These are phyloP conservation scores for Bubo bubo DNA, from an alignment of 2,113 vertebrate genomes.

Conservation along the genomic window DNA sequence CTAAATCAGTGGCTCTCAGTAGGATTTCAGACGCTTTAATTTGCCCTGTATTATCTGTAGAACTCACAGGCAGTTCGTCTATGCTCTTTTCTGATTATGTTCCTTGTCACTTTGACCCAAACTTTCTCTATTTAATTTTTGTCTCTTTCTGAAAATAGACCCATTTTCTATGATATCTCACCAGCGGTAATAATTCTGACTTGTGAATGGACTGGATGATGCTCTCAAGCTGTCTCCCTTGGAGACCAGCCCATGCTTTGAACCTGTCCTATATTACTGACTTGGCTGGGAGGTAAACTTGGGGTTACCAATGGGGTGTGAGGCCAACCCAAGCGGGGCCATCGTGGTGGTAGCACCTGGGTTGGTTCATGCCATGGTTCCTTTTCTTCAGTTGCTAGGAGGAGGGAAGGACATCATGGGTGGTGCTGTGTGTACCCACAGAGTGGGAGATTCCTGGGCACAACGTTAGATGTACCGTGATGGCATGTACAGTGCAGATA, in stretches of 20 bases:
- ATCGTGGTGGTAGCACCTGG: rapidly evolving
- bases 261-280: neutral
- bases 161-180: neutral
- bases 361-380: neutral
- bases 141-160: neutral
- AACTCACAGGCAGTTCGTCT: conserved; percentile 50
- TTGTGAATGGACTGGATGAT: neutral
- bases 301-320: rapidly evolving
- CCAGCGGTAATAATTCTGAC: neutral
- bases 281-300: neutral
- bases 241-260: neutral
- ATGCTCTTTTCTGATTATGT: conserved; percentile 40
- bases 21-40: conserved; percentile 71
- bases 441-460: rapidly evolving
- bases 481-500: rapidly evolving
- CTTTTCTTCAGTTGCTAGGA: neutral
- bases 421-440: neutral
- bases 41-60: conserved; percentile 70
- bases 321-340: neutral
- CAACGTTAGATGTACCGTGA: rapidly evolving
- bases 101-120: conserved; percentile 33
- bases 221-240: neutral
- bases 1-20: conserved; percentile 62
- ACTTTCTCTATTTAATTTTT: conserved; percentile 18
- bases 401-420: rapidly evolving